These are phyloP conservation scores for Callithrix jacchus DNA, from an alignment of 2,113 vertebrate species.

Conservation along the genomic window DNA sequence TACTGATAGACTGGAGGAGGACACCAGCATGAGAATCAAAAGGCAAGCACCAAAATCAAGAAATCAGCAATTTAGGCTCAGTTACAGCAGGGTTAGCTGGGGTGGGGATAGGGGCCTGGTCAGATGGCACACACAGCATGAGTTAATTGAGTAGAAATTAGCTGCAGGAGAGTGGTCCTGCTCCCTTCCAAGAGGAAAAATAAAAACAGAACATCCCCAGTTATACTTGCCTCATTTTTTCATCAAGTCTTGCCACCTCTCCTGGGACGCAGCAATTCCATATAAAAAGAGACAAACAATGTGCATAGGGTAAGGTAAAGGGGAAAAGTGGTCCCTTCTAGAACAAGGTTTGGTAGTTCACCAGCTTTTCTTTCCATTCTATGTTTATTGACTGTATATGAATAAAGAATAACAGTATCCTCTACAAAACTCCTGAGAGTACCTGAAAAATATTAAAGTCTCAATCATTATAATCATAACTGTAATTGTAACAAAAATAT, in stretches of 20 bases:
- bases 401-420: background rate
- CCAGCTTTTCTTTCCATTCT: background rate
- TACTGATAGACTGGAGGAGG: background rate
- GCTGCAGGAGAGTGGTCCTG: background rate
- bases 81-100: background rate
- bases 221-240: background rate
- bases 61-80: background rate
- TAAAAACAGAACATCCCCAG: background rate
- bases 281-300: background rate
- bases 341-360: background rate
- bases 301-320: background rate
- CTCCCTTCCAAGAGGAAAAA: background rate
- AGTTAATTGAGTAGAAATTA: background rate
- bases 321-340: background rate
- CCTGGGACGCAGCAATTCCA: background rate
- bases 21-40: background rate
- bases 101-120: background rate
- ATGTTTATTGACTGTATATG: background rate
- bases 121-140: too few relatives aligned
- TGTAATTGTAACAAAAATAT: background rate
- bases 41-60: background rate
- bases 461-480: background rate
- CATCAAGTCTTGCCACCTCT: background rate
- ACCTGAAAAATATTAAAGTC: background rate
- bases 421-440: background rate